Base-by-base conservation (phyloP, 2,888 invertebrate species). In the Molanna angustata region DNA sequence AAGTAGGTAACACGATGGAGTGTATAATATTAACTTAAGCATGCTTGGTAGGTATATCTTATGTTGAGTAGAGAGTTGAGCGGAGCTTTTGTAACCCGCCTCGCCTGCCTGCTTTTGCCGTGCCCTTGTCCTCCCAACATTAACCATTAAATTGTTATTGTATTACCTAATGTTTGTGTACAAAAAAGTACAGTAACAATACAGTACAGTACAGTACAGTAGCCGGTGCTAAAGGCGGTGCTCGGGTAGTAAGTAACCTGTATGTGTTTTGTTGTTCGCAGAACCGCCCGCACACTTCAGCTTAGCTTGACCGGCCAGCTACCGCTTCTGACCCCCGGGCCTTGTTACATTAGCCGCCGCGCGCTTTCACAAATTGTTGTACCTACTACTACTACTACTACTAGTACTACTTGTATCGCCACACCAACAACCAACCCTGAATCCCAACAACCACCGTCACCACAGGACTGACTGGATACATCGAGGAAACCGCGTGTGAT, bases 401-500 rank as follows among this genome's bases (percentile, higher is more conserved):
- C 45, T 44, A 32, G 35, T 54, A 48, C 43, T 16, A 39, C 31
- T 18, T 18, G 70, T 70, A 70, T 72, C 19, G 17, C 42, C 14
- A 2, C 27, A 16, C 2, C 45, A 18, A 16, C 40, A 44, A 46
- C 40, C 54, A 18, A 70, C 70, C 70, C 19, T 20, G n/a, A n/a
- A n/a, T n/a, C 71, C 71, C 72, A 71, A 68, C 72, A 72, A 69
- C 69, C 72, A 68, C 73, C 67, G 64, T 69, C 69, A 57, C 60
- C 56, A 56, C 62, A 21, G 41, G 21, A 21, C 20, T 74, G 68
- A 70, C 69, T 69, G 72, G 67, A 56, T 63, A 76, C 75, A 73
- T 75, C 76, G 73, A 72, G 72, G 70, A 70, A 67, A 74, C 71
- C 75, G 72, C 75, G 73, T 74, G 74, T 75, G 73, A 76, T 74